phyloP scores from a whole-genome alignment of 2,797 vertebrate genomes.

The Thunnus albacares region DNA sequence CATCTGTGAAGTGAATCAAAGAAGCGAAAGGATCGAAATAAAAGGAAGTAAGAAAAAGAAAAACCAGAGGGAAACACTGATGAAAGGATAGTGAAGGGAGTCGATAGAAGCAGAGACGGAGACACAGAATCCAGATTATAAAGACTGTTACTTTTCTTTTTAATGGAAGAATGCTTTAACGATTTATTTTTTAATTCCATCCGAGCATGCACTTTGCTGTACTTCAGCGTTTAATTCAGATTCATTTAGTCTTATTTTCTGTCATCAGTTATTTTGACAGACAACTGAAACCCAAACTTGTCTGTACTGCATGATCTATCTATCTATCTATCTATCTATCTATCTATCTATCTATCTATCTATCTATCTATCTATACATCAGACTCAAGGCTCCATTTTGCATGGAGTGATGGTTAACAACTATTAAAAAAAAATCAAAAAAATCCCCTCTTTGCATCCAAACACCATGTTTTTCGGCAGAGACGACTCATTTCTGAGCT shows the following conservation, averaged over 20 bases:
- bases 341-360: constrained; percentile 1
- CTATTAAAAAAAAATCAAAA: no score
- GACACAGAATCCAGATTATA: neutral
- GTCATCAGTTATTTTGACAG: constrained; percentile 40
- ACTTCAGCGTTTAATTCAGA: constrained; percentile 40
- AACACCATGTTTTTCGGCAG: neutral
- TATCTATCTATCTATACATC: neutral
- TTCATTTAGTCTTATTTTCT: constrained; percentile 39
- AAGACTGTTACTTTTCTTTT: constrained; percentile 75
- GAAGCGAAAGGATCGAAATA: constrained; percentile 59
- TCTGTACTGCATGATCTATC: constrained; percentile 63
- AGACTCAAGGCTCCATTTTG: constrained; percentile 5
- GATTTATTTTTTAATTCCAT: constrained; percentile 36
- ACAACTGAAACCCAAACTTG: constrained; percentile 40
- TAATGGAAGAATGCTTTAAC: constrained; percentile 50
- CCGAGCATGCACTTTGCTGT: constrained; percentile 66
- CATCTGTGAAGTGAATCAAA: constrained; percentile 65
- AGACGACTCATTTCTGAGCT: neutral
- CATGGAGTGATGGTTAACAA: neutral
- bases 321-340: constrained; percentile 67
- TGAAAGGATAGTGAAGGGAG: neutral
- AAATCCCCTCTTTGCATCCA: no score
- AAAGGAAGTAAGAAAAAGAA: constrained; percentile 60
- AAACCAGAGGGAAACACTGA: neutral
- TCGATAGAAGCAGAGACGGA: constrained; percentile 9